Conservation (phyloP, 2,888 invertebrate genomes). For the Drosophila formosana region DNA sequence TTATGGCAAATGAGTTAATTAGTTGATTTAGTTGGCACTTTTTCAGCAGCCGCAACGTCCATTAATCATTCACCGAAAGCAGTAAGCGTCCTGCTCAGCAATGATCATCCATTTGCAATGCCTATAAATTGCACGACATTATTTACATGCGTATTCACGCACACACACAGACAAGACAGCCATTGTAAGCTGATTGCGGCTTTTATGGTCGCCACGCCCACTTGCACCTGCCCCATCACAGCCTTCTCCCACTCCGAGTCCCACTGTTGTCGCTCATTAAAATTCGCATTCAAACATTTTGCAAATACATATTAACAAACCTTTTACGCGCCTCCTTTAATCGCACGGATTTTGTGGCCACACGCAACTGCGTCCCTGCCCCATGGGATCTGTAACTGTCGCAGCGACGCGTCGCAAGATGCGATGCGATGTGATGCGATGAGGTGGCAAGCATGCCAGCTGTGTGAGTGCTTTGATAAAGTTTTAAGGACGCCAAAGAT, state of each 20-base stretch:
- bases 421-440: too few relatives aligned
- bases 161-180: constrained; percentile 7
- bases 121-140: constrained; percentile 51
- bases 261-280: constrained; percentile 64
- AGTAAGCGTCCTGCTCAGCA: constrained; percentile 6
- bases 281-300: constrained; percentile 69
- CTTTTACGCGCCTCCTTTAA: constrained; percentile 63
- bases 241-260: neutral
- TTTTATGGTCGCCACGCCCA: constrained; percentile 40
- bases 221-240: constrained; percentile 9
- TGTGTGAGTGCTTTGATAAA: constrained; percentile 38
- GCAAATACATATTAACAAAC: constrained; percentile 63
- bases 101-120: constrained; percentile 34
- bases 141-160: constrained; percentile 39
- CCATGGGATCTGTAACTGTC: constrained; percentile 9
- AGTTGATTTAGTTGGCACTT: constrained; percentile 64
- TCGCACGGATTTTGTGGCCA: constrained; percentile 66
- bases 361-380: constrained; percentile 37
- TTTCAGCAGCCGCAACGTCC: constrained; percentile 36
- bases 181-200: constrained; percentile 68
- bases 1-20: constrained; percentile 72
- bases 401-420: neutral
- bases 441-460: constrained; percentile 30
- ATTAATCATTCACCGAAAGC: constrained; percentile 46
- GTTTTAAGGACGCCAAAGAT: constrained; percentile 24